Evolutionary conservation across 2,113 vertebrate species (phyloP).

Genomic region (Drymodes brunneopygia): DNA sequence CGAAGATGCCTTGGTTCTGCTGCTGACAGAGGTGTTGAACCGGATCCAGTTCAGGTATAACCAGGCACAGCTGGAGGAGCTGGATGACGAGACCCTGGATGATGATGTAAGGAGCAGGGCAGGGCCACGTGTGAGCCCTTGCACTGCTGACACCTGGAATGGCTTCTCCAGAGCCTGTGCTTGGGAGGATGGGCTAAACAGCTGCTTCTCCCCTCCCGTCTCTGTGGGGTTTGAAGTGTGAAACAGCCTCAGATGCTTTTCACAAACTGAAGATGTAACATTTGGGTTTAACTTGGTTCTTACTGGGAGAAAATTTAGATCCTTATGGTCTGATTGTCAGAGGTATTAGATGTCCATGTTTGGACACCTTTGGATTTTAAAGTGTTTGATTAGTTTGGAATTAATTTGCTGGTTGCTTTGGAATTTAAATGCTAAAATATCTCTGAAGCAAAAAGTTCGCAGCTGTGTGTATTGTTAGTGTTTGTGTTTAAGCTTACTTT

Average conservation of each 20-base stretch:
- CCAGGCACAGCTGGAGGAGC: constrained; percentile 94
- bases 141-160: not conserved
- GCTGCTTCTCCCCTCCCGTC: not conserved
- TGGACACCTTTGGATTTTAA: not conserved
- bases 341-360: not conserved
- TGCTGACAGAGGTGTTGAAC: constrained; percentile 92
- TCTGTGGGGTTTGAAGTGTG: not conserved
- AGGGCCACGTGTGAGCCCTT: not conserved
- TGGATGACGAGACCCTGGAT: constrained; percentile 95
- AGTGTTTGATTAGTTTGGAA: not conserved
- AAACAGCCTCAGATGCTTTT: not conserved
- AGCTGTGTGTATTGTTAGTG: not conserved
- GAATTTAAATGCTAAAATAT: not conserved
- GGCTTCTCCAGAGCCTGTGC: not conserved
- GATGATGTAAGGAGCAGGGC: constrained; percentile 87
- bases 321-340: not conserved
- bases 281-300: not conserved
- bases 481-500: not conserved
- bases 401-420: not conserved
- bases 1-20: constrained; percentile 91
- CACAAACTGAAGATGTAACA: not conserved
- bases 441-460: not conserved
- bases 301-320: rapidly evolving
- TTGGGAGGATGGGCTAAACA: not conserved
- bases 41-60: constrained; percentile 97